Percentiles rank a stretch among this genome's conserved stretches.
phyloP scores from a whole-genome alignment of 1,140 invertebrate genomes.

The Tetragonula clypearis region DNA sequence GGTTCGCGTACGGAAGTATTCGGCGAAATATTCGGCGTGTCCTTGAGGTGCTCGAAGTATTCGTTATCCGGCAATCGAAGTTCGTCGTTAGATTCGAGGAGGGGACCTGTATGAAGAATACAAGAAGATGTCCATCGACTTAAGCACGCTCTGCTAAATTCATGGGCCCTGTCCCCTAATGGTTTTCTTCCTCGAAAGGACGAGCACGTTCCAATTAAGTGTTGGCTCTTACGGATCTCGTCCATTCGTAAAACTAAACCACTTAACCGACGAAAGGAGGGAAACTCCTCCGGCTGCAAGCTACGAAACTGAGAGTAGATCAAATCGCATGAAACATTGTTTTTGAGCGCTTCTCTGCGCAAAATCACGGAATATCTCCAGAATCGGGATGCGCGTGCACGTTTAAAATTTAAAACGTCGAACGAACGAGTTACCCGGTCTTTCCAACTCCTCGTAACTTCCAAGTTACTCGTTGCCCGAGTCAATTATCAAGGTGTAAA shows the following conservation, averaged over 20 bases:
- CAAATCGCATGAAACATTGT: slow-evolving; percentile 49
- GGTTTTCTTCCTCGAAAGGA: slow-evolving; percentile 51
- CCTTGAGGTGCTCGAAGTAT: not conserved
- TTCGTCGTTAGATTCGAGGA: slow-evolving; percentile 42
- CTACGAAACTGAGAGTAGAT: slow-evolving; percentile 59
- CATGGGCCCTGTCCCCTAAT: slow-evolving; percentile 39
- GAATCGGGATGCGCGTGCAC: not conserved
- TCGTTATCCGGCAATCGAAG: slow-evolving; percentile 50
- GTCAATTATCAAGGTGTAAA: not conserved
- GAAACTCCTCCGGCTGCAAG: slow-evolving; percentile 31
- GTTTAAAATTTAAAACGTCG: too few species aligned
- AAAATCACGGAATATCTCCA: slow-evolving; percentile 7
- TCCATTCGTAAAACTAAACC: slow-evolving; percentile 67
- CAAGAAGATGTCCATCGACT: slow-evolving; percentile 42
- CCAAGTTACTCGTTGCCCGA: not conserved
- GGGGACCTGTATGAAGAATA: slow-evolving; percentile 29
- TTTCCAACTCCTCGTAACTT: too few species aligned
- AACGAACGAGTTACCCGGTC: too few species aligned
- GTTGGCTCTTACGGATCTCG: slow-evolving; percentile 62
- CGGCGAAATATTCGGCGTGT: not conserved
- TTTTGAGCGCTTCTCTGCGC: slow-evolving; percentile 22
- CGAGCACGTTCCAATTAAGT: slow-evolving; percentile 65
- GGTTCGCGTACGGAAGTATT: not conserved
- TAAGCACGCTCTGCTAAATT: slow-evolving; percentile 43
- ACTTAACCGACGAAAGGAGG: slow-evolving; percentile 53